Evolutionary conservation across 2,797 vertebrate genomes (phyloP).

Genomic region (Salarias fasciatus): DNA sequence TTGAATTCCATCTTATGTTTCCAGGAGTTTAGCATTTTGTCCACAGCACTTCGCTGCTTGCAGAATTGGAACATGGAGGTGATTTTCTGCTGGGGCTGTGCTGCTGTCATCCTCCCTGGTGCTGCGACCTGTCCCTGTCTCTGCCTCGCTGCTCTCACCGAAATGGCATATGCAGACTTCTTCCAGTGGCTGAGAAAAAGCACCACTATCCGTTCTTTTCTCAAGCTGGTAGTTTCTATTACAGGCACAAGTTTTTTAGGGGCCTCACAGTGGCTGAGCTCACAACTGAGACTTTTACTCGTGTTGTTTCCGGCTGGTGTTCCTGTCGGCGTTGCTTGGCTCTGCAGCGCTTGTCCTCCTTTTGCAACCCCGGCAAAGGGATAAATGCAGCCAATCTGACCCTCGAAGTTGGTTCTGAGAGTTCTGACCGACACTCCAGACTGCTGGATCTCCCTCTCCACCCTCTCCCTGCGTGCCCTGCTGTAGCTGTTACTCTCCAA

Average conservation of each 20-base stretch:
- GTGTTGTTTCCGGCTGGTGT: constrained; percentile 42
- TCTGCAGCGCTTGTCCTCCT: constrained; percentile 32
- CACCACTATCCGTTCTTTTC: constrained; percentile 92
- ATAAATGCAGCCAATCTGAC: constrained; percentile 74
- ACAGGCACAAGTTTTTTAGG: constrained; percentile 42
- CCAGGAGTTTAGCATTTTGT: constrained; percentile 88
- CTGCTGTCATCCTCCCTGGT: not conserved
- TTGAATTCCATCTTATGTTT: constrained; percentile 72
- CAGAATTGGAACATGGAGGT: constrained; percentile 81
- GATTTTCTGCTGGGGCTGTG: constrained; percentile 36
- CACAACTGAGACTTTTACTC: constrained; percentile 62
- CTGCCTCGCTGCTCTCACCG: constrained; percentile 74
- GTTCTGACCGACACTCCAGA: constrained; percentile 90
- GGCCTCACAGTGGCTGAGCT: constrained; percentile 1
- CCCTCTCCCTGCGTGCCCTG: constrained; percentile 71
- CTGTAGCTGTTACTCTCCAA: constrained; percentile 74
- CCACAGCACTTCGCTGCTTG: constrained; percentile 82
- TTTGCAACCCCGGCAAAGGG: constrained; percentile 76
- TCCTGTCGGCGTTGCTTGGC: constrained; percentile 3
- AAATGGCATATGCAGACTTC: constrained; percentile 86
- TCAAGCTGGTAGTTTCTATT: constrained; percentile 82
- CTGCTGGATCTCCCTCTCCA: constrained; percentile 87
- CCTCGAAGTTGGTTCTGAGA: constrained; percentile 89
- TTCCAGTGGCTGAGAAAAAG: constrained; percentile 96
- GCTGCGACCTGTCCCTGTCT: constrained; percentile 48